Evolutionary conservation across 2,797 vertebrate species (phyloP), one percentile per base, ranked within the genome.

Genomic region (Pangasius sanitwongsei): DNA sequence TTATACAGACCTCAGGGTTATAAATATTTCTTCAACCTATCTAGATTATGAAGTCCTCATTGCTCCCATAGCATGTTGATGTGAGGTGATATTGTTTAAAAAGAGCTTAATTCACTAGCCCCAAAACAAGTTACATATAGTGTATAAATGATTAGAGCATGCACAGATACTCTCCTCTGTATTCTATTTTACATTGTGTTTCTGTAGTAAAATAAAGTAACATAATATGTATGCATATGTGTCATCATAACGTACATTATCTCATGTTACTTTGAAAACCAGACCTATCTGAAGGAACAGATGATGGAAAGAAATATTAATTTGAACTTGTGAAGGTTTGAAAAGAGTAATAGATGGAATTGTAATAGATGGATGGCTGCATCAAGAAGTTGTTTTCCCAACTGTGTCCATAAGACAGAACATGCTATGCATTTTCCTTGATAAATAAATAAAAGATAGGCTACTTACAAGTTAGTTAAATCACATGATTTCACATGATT

Each of bases 1-100:
- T 87, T 89, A 86, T 86, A 72, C 61, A 81, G 83, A 65, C 85
- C 31, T 74, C 77, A 85, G 41, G 25, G 37, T 81, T 90, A 91
- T 72, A 92, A 87, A 89, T 89, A 91, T 91, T 90, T 59, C 65
- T 88, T 8, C 48, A 89, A 87, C 18, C 74, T 48, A 61, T 88
- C 9, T 85, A 57, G n/a, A 80, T 69, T 75, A 72, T 67, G 23
- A 44, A 63, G 5, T 31, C 37, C 44, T 80, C 37, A 86, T 65
- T 78, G 63, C 48, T 74, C 50, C 20, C 31, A 80, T 23, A 57
- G 4, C 15, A 7, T 34, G 15, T 53, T 55, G 23, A 6, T 69
- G 23, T 41, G 20, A 57, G 12, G 61, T 75, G 65, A 75, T 75
- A 23, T 25, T 83, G 31, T 75, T 74, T 87, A 37, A 44, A 87